Conservation (phyloP, 2,888 invertebrate genomes). For the Epirrhoe tristata region DNA sequence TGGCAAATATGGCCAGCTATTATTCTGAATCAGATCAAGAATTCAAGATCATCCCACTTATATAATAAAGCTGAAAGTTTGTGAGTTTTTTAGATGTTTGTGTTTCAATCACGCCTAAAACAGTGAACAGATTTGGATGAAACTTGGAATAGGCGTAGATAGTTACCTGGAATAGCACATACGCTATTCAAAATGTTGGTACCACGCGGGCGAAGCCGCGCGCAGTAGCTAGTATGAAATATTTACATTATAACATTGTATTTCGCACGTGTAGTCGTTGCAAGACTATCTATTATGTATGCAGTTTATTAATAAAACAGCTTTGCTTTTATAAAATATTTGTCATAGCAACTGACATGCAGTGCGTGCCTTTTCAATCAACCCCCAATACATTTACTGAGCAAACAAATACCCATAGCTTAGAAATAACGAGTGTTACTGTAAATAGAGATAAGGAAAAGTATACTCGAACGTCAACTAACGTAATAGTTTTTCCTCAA, state of each 20-base stretch:
- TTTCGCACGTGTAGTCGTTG: background rate
- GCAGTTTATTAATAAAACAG: background rate
- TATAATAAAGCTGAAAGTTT: too few species aligned
- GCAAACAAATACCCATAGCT: background rate
- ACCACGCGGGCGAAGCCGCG: too few species aligned
- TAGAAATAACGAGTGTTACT: constrained; percentile 11
- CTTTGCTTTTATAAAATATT: background rate
- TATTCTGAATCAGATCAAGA: too few species aligned
- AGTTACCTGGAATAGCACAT: too few species aligned
- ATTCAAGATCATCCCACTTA: too few species aligned
- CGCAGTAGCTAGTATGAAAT: too few species aligned
- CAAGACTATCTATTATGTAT: background rate
- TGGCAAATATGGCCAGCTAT: too few species aligned
- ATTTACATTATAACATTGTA: background rate
- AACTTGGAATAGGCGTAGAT: too few species aligned
- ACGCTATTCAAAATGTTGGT: too few species aligned
- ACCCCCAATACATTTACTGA: background rate
- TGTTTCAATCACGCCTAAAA: too few species aligned
- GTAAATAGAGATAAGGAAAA: constrained; percentile 13
- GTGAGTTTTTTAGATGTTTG: too few species aligned
- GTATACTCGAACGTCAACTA: constrained; percentile 7
- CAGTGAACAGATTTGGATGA: too few species aligned
- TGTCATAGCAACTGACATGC: background rate
- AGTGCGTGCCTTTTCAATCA: constrained; percentile 8
- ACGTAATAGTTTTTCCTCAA: constrained; percentile 14